Base-by-base conservation (phyloP, 2,888 invertebrate species). In the Chymomyza fuscimana region DNA sequence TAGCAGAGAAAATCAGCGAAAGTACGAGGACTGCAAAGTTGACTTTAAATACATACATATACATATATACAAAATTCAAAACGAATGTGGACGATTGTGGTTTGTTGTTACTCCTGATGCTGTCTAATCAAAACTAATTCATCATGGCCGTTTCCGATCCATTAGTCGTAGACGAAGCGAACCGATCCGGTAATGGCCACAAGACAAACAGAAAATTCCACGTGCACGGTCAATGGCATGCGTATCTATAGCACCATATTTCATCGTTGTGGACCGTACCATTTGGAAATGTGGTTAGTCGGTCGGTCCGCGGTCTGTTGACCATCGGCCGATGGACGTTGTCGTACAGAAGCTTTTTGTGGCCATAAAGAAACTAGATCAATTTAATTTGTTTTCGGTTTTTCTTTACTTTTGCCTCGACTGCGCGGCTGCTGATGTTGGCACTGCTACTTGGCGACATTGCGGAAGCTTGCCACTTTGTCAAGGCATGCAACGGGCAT, bases 331-430 rank as follows among this genome's bases (percentile, higher is more conserved):
- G 60, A 46, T 19, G 40, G 46, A 62, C 58, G 36, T 54, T 46
- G 58, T 74, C 73, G 83, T 78, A 86, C 86, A 86, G 86, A 86
- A 86, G 86, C 86, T 75, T 85, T 84, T 80, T 75, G 71, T 74
- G 79, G 84, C 87, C 81, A 86, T 86, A 86, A 82, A 88, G 81
- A 82, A 87, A 86, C 85, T 85, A 86, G 86, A 87, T 84, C 88
- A 82, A 86, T 81, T 86, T 87, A 82, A 85, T 87, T 81, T 80
- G 74, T 78, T 87, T 85, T 86, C 65, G 76, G 74, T 80, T 74
- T 77, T 73, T 59, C 52, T 65, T 70, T 69, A 59, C 61, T 65
- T 46, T 19, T 29, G 32, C n/a, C 63, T 65, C 46, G 46, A 15
- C 63, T 16, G 15, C 19, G 16, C 12, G 16, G 46, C 36, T 50